These are phyloP conservation scores for Sphaeridia pumilis DNA, from an alignment of 2,888 invertebrate genomes.

Conservation along the genomic window DNA sequence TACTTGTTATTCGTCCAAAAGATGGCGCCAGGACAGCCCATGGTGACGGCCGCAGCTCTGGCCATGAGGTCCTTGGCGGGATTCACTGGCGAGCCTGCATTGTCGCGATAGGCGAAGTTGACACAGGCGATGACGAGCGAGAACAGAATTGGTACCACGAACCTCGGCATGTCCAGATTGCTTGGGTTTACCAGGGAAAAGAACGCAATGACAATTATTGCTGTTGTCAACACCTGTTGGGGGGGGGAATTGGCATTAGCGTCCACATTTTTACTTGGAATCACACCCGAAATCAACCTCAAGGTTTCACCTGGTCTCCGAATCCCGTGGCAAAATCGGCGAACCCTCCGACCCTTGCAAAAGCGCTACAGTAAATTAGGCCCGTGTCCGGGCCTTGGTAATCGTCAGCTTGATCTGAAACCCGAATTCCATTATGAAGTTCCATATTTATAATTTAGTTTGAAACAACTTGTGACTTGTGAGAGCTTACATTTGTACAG, in stretches of 20 bases:
- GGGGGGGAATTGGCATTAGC: too few relatives aligned
- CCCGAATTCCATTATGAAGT: too few relatives aligned
- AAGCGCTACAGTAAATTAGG: too few relatives aligned
- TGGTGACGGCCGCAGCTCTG: conserved; percentile 44
- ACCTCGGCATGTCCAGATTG: conserved; percentile 41
- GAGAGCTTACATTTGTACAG: conserved; percentile 8
- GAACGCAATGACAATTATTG: conserved; percentile 41
- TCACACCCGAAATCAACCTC: background rate
- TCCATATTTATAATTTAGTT: too few relatives aligned
- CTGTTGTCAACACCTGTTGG: conserved; percentile 15
- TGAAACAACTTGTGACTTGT: too few relatives aligned
- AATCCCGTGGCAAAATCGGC: conserved; percentile 16
- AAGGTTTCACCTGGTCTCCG: conserved; percentile 6
- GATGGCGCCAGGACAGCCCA: conserved; percentile 42
- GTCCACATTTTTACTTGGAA: too few relatives aligned
- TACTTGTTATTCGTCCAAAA: conserved; percentile 12
- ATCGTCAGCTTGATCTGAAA: too few relatives aligned
- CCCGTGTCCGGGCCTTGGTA: too few relatives aligned
- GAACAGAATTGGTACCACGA: conserved; percentile 40
- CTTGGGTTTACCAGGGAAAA: conserved; percentile 43
- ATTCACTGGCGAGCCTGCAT: conserved; percentile 49
- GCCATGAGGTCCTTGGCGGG: conserved; percentile 50
- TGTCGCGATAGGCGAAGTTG: conserved; percentile 44
- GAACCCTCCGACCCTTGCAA: too few relatives aligned
- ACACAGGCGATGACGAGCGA: conserved; percentile 42